These are phyloP conservation scores for Siniperca chuatsi DNA, from an alignment of 2,113 vertebrate genomes.

Conservation along the genomic window DNA sequence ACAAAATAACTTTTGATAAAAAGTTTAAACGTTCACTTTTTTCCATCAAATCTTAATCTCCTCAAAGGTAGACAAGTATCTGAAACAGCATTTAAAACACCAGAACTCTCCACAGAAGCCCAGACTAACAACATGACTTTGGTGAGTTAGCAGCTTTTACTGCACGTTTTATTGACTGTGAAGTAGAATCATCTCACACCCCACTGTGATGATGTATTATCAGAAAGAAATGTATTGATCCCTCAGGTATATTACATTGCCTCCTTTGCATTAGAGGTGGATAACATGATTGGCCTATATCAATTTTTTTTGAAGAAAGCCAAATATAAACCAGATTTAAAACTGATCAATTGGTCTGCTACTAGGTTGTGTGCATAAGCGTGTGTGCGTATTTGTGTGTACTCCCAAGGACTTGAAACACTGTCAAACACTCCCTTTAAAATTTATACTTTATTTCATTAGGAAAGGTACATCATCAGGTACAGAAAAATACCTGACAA, in stretches of 20 bases:
- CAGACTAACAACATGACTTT: not conserved
- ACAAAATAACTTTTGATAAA: not conserved
- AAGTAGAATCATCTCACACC: not conserved
- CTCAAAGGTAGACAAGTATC: not conserved
- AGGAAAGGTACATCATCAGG: not conserved
- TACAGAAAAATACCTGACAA: not conserved
- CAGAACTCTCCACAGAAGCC: too few relatives aligned
- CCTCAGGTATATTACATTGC: not conserved
- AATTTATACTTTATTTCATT: not conserved
- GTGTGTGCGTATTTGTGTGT: not conserved
- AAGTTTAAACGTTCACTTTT: not conserved
- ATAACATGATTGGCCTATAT: not conserved
- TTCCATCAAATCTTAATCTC: not conserved
- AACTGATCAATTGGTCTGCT: not conserved
- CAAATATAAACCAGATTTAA: not conserved
- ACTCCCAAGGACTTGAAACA: not conserved
- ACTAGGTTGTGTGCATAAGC: not conserved
- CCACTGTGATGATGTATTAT: not conserved
- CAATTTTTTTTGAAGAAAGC: not conserved
- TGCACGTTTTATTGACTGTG: not conserved
- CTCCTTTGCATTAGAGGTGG: not conserved
- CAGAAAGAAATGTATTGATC: not conserved
- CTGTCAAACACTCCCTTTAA: not conserved
- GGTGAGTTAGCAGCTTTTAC: not conserved
- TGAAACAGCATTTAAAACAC: not conserved